Percentiles rank a stretch among this genome's conserved stretches.
Conservation (phyloP, 2,888 invertebrate species). For the Zaprionus lineosus region DNA sequence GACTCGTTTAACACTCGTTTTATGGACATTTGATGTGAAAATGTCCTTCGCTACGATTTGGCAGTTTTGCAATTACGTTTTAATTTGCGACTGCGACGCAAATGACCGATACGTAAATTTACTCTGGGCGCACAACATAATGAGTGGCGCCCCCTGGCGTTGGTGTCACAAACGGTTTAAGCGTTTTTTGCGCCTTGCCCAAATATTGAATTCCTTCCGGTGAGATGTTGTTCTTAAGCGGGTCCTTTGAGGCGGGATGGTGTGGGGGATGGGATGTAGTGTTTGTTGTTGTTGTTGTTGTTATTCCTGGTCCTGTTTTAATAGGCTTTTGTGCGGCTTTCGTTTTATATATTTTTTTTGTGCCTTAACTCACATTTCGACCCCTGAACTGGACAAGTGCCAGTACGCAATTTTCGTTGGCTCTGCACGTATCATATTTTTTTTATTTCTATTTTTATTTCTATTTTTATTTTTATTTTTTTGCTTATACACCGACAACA, state of each 20-base stretch:
- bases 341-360: constrained; percentile 33
- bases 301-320: constrained; percentile 44
- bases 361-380: too few species aligned
- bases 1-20: constrained; percentile 40
- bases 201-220: constrained; percentile 46
- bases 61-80: constrained; percentile 47
- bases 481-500: constrained; percentile 32
- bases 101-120: constrained; percentile 35
- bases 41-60: constrained; percentile 7
- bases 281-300: constrained; percentile 7
- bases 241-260: too few species aligned
- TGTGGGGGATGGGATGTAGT: too few species aligned
- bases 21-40: constrained; percentile 20
- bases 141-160: constrained; percentile 37
- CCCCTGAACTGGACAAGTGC: constrained; percentile 1
- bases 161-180: constrained; percentile 44
- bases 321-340: constrained; percentile 59
- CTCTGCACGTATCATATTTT: constrained; percentile 25
- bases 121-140: constrained; percentile 25
- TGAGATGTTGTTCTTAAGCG: too few species aligned
- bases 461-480: constrained; percentile 19
- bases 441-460: constrained; percentile 17
- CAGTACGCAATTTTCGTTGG: constrained; percentile 11
- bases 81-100: constrained; percentile 39
- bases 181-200: constrained; percentile 51